Percentiles rank a stretch among this genome's conserved stretches.
phyloP scores from a whole-genome alignment of 2,113 vertebrate genomes.

The Trochalopteron elliotii region DNA sequence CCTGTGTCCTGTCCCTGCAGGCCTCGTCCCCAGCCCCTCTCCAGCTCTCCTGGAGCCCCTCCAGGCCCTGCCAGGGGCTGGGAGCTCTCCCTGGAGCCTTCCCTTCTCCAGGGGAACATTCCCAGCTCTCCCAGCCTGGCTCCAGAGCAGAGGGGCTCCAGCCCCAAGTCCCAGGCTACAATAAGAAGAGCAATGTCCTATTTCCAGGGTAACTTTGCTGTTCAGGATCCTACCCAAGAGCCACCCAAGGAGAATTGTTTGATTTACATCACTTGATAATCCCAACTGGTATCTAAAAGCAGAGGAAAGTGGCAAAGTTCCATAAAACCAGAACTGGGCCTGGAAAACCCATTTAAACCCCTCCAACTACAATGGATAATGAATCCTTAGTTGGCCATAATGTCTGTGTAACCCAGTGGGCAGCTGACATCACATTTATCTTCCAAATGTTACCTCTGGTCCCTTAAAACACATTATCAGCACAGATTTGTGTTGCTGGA shows the following conservation, averaged over 20 bases:
- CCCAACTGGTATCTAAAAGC: not conserved
- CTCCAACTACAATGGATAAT: not conserved
- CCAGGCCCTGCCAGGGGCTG: not conserved
- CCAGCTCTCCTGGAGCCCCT: not conserved
- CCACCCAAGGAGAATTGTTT: not conserved
- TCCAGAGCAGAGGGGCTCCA: not conserved
- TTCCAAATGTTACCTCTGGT: slow-evolving; percentile 21
- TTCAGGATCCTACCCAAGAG: not conserved
- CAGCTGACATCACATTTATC: slow-evolving; percentile 36
- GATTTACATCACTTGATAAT: not conserved
- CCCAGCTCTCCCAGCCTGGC: not conserved
- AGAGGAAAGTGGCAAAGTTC: not conserved
- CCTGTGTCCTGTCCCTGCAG: accelerated
- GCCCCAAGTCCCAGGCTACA: not conserved
- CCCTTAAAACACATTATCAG: slow-evolving; percentile 27
- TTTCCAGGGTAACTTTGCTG: not conserved
- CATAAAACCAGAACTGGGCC: not conserved
- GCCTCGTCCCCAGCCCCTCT: not conserved
- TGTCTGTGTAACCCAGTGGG: not conserved
- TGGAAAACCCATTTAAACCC: slow-evolving; percentile 6
- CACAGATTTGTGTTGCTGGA: slow-evolving; percentile 21
- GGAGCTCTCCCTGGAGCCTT: not conserved
- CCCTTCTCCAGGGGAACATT: not conserved
- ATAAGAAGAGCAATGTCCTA: not conserved
- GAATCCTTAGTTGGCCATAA: not conserved